Base-by-base conservation (phyloP, 2,888 invertebrate genomes). In the Petrolisthes cinctipes region DNA sequence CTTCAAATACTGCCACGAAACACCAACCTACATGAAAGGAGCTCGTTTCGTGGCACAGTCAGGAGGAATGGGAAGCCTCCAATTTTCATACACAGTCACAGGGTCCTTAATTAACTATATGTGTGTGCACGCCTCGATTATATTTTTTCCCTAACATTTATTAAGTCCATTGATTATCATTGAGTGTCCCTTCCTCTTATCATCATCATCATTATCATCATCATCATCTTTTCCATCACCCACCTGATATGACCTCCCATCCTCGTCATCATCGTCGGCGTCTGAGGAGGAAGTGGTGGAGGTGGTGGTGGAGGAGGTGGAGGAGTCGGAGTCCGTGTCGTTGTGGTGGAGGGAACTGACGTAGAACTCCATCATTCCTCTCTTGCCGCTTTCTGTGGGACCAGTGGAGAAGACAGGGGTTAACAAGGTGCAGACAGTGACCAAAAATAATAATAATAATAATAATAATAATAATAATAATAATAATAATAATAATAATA, bases 291-390 rank as follows among this genome's bases (percentile, higher is more conserved):
- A 76, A 56, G 82, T 68, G 82, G 76, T 82, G 80, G 79, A 61
- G 83, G 78, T 75, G 78, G 82, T 71, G 83, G 76, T 54, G 71
- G 82, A 20, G 82, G 82, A 56, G 78, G 82, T 56, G 78, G 76
- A 76, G 78, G 86, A 68, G 37, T 86, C 86, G 71, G 82, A 82
- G 56, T 82, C 86, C 5, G 66, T 86, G 71, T 86, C 86, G 78
- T 51, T 78, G n/a, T 82, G 76, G 66, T 76, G 75, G n/a, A 86
- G 79, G n/a, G 61, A 82, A 83, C 76, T 83, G 9, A 83, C 86
- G 83, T 83, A 86, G 79, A 86, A 86, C 76, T 86, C 86, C 86
- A 86, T 86, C 86, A 86, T 86, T 78, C 76, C 86, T 17, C 86
- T n/a, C 68, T 83, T 83, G 68, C 82, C 83, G 56, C 57, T 81